Evolutionary conservation across 2,113 vertebrate genomes (phyloP).

Genomic region (Pholis gunnellus): DNA sequence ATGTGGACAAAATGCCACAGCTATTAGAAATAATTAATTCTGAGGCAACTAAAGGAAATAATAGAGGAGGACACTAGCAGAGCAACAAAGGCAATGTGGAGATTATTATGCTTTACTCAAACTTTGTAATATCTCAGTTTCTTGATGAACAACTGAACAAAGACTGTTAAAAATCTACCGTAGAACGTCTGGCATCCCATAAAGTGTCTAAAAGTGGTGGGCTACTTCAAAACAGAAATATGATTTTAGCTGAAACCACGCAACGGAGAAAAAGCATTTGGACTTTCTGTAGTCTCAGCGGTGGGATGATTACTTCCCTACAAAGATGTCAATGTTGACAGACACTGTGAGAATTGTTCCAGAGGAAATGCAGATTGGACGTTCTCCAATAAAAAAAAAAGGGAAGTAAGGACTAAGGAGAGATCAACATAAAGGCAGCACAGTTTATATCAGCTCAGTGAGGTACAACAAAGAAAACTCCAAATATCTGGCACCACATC

Average conservation of each 20-base stretch:
- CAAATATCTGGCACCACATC: not conserved
- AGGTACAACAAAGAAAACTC: not conserved
- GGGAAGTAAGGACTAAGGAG: slow-evolving; percentile 55
- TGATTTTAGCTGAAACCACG: slow-evolving; percentile 10
- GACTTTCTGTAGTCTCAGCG: not conserved
- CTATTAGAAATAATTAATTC: not conserved
- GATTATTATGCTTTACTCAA: slow-evolving; percentile 2
- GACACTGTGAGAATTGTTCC: slow-evolving; percentile 54
- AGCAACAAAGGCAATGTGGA: not conserved
- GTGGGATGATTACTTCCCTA: slow-evolving; percentile 41
- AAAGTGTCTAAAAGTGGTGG: not conserved
- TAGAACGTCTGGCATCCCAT: not conserved
- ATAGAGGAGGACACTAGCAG: not conserved
- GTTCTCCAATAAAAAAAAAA: slow-evolving; percentile 44
- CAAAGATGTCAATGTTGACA: slow-evolving; percentile 42
- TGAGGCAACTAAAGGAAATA: slow-evolving; percentile 1
- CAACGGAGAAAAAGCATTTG: not conserved
- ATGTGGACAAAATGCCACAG: not conserved
- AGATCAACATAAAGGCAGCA: slow-evolving; percentile 15
- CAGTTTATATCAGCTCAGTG: not conserved
- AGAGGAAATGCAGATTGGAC: slow-evolving; percentile 59
- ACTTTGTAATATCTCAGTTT: not conserved
- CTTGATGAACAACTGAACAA: not conserved
- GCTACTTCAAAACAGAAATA: not conserved
- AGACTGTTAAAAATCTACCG: not conserved